Percentiles rank a stretch among this genome's conserved stretches.
phyloP scores from a whole-genome alignment of 1,140 invertebrate species.

The Drosophila prosaltans region DNA sequence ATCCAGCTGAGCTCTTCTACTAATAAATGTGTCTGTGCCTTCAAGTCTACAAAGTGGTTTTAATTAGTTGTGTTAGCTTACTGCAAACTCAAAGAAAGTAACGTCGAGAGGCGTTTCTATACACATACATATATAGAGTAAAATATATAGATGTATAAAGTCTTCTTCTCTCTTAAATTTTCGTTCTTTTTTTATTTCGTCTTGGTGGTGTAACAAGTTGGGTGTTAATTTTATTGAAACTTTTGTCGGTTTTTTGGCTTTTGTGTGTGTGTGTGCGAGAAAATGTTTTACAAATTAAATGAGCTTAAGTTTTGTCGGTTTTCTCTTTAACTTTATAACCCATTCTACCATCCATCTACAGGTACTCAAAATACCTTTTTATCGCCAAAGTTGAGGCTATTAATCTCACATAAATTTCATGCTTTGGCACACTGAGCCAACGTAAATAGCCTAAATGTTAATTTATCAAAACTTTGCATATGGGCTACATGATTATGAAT shows the following conservation, averaged over 20 bases:
- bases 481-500: slow-evolving; percentile 33
- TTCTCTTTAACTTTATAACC: background rate
- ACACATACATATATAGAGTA: background rate
- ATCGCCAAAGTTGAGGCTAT: slow-evolving; percentile 29
- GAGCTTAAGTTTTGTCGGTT: slow-evolving; percentile 24
- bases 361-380: slow-evolving; percentile 1
- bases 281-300: slow-evolving; percentile 38
- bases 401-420: slow-evolving; percentile 36
- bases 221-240: slow-evolving; percentile 58
- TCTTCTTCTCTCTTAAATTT: background rate
- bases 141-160: background rate
- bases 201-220: slow-evolving; percentile 48
- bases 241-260: slow-evolving; percentile 33
- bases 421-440: slow-evolving; percentile 20
- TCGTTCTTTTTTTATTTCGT: slow-evolving; percentile 8
- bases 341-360: background rate
- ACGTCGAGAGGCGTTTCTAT: background rate
- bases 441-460: slow-evolving; percentile 25
- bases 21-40: slow-evolving; percentile 64
- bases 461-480: slow-evolving; percentile 52
- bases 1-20: slow-evolving; percentile 46
- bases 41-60: slow-evolving; percentile 67
- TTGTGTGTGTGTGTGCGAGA: background rate
- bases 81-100: slow-evolving; percentile 21
- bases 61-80: slow-evolving; percentile 72